These are phyloP conservation scores for Synergus laeviventris DNA, from an alignment of 2,888 invertebrate genomes.

Conservation along the genomic window DNA sequence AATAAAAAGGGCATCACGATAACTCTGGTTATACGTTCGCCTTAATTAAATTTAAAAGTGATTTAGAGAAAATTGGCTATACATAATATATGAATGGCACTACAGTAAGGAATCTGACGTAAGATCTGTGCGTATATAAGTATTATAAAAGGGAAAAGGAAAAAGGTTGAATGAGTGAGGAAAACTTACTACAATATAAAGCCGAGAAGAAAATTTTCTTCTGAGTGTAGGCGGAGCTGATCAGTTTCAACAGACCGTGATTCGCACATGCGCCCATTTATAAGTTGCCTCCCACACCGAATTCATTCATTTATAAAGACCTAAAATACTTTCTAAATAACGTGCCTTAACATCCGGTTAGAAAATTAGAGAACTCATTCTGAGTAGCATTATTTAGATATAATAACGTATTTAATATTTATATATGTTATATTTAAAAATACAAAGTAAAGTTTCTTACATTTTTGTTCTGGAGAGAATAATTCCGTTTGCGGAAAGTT, in stretches of 20 bases:
- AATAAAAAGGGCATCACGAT: too few species aligned
- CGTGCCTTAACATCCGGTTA: not conserved
- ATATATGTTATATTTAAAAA: too few species aligned
- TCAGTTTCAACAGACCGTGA: conserved; percentile 57
- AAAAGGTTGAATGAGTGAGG: not conserved
- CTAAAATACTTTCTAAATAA: conserved; percentile 32
- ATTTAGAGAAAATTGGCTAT: too few species aligned
- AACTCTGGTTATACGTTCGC: too few species aligned
- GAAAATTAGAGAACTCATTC: too few species aligned
- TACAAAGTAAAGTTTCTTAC: too few species aligned
- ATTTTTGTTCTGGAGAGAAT: too few species aligned
- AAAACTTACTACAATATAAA: not conserved
- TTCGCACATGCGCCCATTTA: conserved; percentile 67
- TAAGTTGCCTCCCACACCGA: conserved; percentile 64
- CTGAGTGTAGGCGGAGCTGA: conserved; percentile 68
- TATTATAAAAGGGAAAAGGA: not conserved
- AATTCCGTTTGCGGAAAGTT: not conserved
- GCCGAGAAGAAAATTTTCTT: not conserved
- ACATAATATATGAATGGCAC: not conserved
- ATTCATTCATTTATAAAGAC: not conserved
- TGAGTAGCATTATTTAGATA: too few species aligned
- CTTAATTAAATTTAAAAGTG: too few species aligned
- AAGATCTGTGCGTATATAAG: not conserved
- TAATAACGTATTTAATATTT: too few species aligned
- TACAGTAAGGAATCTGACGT: not conserved